Percentiles rank a stretch among this genome's conserved stretches.
phyloP scores from a whole-genome alignment of 2,797 vertebrate species.

The Lacerta viridis region DNA sequence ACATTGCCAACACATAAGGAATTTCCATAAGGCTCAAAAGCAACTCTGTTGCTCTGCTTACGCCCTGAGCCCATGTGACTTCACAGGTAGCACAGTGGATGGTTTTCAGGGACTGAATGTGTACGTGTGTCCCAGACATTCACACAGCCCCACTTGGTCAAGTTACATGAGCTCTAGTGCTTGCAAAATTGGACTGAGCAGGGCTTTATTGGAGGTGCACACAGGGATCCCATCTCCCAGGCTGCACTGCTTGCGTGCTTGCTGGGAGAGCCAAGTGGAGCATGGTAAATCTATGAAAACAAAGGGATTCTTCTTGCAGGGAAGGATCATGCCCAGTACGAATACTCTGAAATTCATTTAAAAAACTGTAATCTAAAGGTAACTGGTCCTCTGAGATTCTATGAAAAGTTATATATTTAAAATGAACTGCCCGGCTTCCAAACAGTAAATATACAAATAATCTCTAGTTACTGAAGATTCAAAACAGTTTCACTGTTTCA shows the following conservation, averaged over 20 bases:
- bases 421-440: constrained; percentile 82
- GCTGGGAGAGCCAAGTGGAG: neutral
- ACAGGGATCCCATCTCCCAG: neutral
- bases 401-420: constrained; percentile 75
- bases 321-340: constrained; percentile 36
- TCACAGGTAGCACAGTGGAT: neutral
- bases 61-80: neutral
- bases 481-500: constrained; percentile 90
- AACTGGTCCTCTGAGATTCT: constrained; percentile 79
- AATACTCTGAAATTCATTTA: constrained; percentile 76
- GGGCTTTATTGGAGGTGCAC: neutral
- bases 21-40: neutral
- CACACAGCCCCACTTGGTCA: neutral
- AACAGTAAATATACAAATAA: constrained; percentile 83
- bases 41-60: neutral
- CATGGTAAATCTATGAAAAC: neutral
- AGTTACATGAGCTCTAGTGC: neutral
- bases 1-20: neutral
- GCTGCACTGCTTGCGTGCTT: neutral
- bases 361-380: constrained; percentile 80
- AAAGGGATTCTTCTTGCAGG: neutral
- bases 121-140: neutral
- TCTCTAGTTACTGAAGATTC: constrained; percentile 81
- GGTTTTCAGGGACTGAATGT: neutral
- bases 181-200: neutral